Evolutionary conservation across 2,113 vertebrate species (phyloP).

Genomic region (Marmota monax): DNA sequence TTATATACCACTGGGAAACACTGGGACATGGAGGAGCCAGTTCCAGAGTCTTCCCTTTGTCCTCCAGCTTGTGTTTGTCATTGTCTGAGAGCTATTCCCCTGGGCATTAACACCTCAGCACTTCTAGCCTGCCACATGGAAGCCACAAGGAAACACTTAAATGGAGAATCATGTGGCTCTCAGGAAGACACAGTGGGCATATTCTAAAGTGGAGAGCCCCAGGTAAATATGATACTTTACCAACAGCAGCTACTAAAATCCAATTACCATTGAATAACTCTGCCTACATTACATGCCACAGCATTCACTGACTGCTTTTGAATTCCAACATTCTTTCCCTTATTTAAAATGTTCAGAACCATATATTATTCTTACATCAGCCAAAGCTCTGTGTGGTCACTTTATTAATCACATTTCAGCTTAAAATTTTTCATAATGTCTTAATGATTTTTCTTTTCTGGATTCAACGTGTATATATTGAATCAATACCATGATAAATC

Average conservation of each 20-base stretch:
- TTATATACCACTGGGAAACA: neutral
- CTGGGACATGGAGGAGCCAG: neutral
- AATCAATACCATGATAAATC: neutral
- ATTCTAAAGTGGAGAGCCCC: neutral
- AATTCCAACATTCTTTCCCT: neutral
- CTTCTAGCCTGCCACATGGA: neutral
- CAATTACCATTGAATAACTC: neutral
- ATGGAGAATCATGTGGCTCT: neutral
- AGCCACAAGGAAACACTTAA: neutral
- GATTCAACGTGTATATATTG: neutral
- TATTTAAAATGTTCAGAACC: neutral
- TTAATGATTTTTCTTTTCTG: constrained; percentile 1
- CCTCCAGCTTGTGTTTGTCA: neutral
- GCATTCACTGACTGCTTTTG: neutral
- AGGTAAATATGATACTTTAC: neutral
- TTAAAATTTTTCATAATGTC: neutral
- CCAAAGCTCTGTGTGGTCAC: neutral
- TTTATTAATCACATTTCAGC: constrained; percentile 7
- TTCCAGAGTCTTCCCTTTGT: neutral
- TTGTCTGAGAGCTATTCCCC: neutral
- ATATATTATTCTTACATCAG: neutral
- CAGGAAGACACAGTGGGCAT: neutral
- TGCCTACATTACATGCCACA: neutral
- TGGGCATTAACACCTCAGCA: neutral
- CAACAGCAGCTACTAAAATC: neutral